Evolutionary conservation across 2,113 vertebrate genomes (phyloP).

Genomic region (Orthonyx spaldingii): DNA sequence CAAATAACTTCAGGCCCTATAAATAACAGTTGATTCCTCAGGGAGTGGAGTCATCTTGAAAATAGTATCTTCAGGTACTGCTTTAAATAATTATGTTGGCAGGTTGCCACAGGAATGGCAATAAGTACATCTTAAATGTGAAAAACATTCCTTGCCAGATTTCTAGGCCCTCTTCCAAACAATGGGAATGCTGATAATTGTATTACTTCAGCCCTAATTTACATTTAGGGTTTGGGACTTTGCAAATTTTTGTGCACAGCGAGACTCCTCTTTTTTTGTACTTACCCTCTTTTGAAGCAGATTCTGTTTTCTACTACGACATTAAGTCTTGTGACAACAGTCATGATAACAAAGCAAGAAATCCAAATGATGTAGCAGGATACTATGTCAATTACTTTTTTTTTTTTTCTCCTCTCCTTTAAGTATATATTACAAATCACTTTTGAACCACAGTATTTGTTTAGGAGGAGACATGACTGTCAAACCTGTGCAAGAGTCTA

Average conservation of each 20-base stretch:
- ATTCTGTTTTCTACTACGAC: neutral
- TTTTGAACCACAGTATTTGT: too few relatives aligned
- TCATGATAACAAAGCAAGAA: neutral
- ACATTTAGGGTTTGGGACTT: neutral
- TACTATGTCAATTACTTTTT: neutral
- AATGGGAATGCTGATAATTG: neutral
- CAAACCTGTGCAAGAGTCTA: neutral
- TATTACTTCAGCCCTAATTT: neutral
- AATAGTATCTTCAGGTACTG: neutral
- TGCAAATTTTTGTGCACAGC: neutral
- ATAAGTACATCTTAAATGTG: neutral
- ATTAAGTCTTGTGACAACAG: neutral
- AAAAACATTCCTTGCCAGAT: neutral
- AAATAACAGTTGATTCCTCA: neutral
- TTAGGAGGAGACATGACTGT: neutral
- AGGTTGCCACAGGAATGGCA: neutral
- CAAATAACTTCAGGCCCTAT: neutral
- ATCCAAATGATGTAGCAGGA: neutral
- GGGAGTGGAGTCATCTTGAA: neutral
- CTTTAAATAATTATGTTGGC: neutral
- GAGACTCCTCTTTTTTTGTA: neutral
- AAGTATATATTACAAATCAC: too few relatives aligned
- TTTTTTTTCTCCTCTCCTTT: too few relatives aligned
- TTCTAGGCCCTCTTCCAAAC: neutral
- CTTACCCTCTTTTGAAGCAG: neutral